phyloP scores from a whole-genome alignment of 2,888 invertebrate species.

The Oxyscelio sp. region DNA sequence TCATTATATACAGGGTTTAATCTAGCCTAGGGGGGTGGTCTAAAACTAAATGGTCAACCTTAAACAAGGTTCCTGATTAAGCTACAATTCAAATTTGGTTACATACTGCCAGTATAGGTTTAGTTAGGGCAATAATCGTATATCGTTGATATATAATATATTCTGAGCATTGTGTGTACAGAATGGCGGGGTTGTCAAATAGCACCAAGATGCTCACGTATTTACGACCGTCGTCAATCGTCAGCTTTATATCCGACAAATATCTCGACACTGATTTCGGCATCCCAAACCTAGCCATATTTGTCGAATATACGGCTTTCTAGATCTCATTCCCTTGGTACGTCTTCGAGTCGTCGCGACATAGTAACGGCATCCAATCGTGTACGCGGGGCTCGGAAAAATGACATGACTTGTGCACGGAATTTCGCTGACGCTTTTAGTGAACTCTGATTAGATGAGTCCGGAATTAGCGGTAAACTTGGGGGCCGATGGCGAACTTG shows the following conservation, averaged over 20 bases:
- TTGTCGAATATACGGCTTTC: constrained; percentile 12
- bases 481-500: constrained; percentile 13
- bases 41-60: constrained; percentile 79
- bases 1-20: constrained; percentile 77
- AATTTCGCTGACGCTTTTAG: not conserved
- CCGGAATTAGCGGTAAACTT: not conserved
- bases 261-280: too few relatives aligned
- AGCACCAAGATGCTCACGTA: constrained; percentile 87
- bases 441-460: constrained; percentile 18
- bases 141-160: too few relatives aligned
- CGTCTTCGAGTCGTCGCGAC: constrained; percentile 82
- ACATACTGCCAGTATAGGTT: too few relatives aligned
- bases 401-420: constrained; percentile 17
- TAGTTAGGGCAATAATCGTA: too few relatives aligned
- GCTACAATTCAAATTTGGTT: constrained; percentile 77
- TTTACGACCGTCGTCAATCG: constrained; percentile 28
- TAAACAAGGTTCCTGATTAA: constrained; percentile 71
- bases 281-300: constrained; percentile 47
- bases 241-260: constrained; percentile 28
- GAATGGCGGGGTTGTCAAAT: constrained; percentile 73
- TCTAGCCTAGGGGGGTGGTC: constrained; percentile 81
- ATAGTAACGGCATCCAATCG: not conserved
- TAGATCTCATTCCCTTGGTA: constrained; percentile 78
- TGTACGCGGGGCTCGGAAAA: not conserved
- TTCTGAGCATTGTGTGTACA: too few relatives aligned